A percentile compares a stretch with the other conserved stretches of the same genome.
Conservation (phyloP, 2,888 invertebrate genomes). For the Maniola hyperantus region DNA sequence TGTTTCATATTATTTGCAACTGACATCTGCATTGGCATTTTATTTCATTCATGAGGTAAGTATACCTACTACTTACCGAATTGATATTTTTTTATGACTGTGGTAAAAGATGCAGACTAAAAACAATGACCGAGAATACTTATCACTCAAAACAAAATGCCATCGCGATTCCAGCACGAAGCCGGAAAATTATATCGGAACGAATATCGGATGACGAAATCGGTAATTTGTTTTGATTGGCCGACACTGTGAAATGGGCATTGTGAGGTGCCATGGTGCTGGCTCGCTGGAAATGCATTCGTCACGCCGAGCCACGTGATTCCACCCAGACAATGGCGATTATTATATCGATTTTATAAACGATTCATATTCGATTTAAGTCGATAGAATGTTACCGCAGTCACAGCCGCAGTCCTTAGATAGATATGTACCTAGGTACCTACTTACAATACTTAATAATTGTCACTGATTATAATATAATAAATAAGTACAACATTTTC, state of each 20-base stretch:
- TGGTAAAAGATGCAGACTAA: slow-evolving; percentile 5
- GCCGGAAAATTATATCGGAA: slow-evolving; percentile 72
- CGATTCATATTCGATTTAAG: slow-evolving; percentile 19
- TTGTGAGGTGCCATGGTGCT: slow-evolving; percentile 55
- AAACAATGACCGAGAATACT: not conserved
- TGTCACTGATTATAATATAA: too few relatives aligned
- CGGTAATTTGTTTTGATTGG: slow-evolving; percentile 71
- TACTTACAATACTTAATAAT: too few relatives aligned
- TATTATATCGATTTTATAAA: slow-evolving; percentile 27
- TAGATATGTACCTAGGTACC: too few relatives aligned
- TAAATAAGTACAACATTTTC: too few relatives aligned
- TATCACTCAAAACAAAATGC: slow-evolving; percentile 15
- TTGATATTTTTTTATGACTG: too few relatives aligned
- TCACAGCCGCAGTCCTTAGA: too few relatives aligned
- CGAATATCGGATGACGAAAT: slow-evolving; percentile 74
- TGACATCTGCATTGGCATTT: too few relatives aligned
- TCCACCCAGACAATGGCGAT: slow-evolving; percentile 36
- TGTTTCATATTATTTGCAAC: too few relatives aligned
- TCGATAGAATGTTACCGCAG: too few relatives aligned
- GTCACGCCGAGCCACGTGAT: slow-evolving; percentile 60
- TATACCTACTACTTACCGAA: not conserved
- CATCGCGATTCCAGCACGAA: slow-evolving; percentile 55
- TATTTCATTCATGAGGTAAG: too few relatives aligned
- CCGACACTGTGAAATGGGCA: slow-evolving; percentile 66
- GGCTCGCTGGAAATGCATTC: slow-evolving; percentile 58